phyloP scores from a whole-genome alignment of 2,113 vertebrate genomes.

The Nyctibius bracteatus region DNA sequence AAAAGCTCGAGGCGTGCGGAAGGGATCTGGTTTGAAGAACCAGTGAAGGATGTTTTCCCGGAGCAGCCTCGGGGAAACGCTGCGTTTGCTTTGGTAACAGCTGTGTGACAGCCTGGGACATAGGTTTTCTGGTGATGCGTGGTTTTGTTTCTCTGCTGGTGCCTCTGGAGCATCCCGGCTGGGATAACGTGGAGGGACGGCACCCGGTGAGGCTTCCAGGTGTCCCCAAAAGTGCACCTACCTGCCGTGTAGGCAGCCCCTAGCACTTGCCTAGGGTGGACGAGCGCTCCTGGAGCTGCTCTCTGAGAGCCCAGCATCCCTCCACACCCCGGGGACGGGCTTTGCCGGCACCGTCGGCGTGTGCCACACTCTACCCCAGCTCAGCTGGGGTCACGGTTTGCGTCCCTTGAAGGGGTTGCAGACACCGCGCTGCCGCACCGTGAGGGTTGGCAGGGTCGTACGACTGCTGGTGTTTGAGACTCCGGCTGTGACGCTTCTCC shows the following conservation, averaged over 20 bases:
- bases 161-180: not conserved
- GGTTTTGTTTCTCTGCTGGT: not conserved
- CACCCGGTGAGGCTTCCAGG: not conserved
- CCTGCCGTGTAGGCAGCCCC: not conserved
- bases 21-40: not conserved
- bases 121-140: not conserved
- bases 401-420: not conserved
- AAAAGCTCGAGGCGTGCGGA: not conserved
- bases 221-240: not conserved
- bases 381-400: accelerated
- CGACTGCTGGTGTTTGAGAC: accelerated
- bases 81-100: not conserved
- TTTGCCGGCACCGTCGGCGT: accelerated
- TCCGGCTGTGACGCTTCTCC: accelerated
- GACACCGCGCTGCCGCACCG: accelerated
- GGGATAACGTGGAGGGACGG: not conserved
- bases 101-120: not conserved
- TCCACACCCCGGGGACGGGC: accelerated
- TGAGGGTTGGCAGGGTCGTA: not conserved
- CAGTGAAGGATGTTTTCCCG: not conserved
- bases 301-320: accelerated
- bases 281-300: not conserved
- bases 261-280: not conserved
- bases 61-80: not conserved
- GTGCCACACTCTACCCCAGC: not conserved